These are phyloP conservation scores for Acrobasis suavella DNA, from an alignment of 2,888 invertebrate species.

Conservation along the genomic window DNA sequence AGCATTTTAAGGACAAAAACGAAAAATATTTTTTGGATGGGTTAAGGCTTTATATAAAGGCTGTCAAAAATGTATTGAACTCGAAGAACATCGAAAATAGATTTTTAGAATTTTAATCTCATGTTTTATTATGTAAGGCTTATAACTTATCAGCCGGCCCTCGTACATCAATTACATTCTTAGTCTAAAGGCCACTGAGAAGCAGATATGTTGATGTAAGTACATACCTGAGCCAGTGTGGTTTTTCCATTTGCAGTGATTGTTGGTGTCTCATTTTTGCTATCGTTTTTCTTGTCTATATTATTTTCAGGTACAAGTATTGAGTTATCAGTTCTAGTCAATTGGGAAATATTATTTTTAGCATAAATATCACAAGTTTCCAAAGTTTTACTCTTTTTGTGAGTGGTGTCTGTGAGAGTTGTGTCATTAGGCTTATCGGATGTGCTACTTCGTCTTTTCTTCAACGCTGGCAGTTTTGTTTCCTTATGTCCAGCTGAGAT, in stretches of 20 bases:
- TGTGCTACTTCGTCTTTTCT: slow-evolving; percentile 74
- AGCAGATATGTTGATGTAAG: too few species aligned
- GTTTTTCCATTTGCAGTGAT: slow-evolving; percentile 69
- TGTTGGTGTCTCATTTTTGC: slow-evolving; percentile 50
- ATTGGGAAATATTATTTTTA: slow-evolving; percentile 58
- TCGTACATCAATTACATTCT: too few species aligned
- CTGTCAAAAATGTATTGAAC: too few species aligned
- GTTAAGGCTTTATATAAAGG: too few species aligned
- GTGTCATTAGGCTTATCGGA: slow-evolving; percentile 75
- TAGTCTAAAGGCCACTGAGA: too few species aligned
- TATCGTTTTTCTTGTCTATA: slow-evolving; percentile 64
- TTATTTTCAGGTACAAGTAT: slow-evolving; percentile 57
- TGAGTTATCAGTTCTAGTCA: slow-evolving; percentile 57
- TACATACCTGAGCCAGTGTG: slow-evolving; percentile 58
- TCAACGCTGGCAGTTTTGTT: slow-evolving; percentile 63
- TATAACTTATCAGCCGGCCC: too few species aligned
- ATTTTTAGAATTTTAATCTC: too few species aligned
- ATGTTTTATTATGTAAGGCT: too few species aligned
- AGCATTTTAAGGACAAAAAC: too few species aligned
- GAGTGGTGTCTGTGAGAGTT: slow-evolving; percentile 51
- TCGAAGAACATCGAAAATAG: too few species aligned
- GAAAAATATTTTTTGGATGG: too few species aligned
- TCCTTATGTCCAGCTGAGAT: slow-evolving; percentile 62
- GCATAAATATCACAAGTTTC: slow-evolving; percentile 70
- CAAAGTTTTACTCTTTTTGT: slow-evolving; percentile 65